Conservation (phyloP, 2,113 vertebrate species). For the Xiphophorus hellerii region DNA sequence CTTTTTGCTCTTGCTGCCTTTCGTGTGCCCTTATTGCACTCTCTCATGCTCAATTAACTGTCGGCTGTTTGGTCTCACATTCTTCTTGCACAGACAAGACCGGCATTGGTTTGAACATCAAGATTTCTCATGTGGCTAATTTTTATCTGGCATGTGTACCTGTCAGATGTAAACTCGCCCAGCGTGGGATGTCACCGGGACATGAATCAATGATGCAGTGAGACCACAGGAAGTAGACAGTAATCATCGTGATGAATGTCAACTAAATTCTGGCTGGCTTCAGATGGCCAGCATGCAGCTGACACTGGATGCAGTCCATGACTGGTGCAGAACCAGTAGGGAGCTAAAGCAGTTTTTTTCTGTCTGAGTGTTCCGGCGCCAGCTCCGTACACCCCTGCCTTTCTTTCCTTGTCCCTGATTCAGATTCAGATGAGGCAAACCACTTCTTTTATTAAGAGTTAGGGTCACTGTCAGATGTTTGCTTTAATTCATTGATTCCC, state of each 20-base stretch:
- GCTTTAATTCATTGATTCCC: slow-evolving; percentile 48
- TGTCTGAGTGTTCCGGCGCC: slow-evolving; percentile 65
- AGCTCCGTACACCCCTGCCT: slow-evolving; percentile 39
- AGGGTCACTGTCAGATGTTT: slow-evolving; percentile 37
- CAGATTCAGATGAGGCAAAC: slow-evolving; percentile 50
- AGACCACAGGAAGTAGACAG: slow-evolving; percentile 49
- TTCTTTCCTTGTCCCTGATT: slow-evolving; percentile 63
- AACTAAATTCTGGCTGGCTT: slow-evolving; percentile 11
- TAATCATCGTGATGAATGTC: slow-evolving; percentile 59
- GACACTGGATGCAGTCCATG: slow-evolving; percentile 34
- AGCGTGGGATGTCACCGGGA: slow-evolving; percentile 37
- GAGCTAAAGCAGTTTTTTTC: slow-evolving; percentile 44
- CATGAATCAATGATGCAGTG: slow-evolving; percentile 46
- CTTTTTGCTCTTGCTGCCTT: slow-evolving; percentile 5
- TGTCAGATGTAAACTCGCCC: slow-evolving; percentile 31
- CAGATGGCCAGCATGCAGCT: slow-evolving; percentile 30
- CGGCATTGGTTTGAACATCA: slow-evolving; percentile 13
- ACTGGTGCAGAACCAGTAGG: slow-evolving; percentile 32
- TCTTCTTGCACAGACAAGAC: slow-evolving; percentile 33
- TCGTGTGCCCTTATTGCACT: slow-evolving; percentile 33
- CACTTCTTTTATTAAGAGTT: slow-evolving; percentile 51
- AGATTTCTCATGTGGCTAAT: slow-evolving; percentile 26
- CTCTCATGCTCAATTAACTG: slow-evolving; percentile 41
- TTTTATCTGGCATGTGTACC: slow-evolving; percentile 31
- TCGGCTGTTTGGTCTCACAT: slow-evolving; percentile 33